These are phyloP conservation scores for Cecidostiba fungosa DNA, from an alignment of 2,888 invertebrate species.

Conservation along the genomic window DNA sequence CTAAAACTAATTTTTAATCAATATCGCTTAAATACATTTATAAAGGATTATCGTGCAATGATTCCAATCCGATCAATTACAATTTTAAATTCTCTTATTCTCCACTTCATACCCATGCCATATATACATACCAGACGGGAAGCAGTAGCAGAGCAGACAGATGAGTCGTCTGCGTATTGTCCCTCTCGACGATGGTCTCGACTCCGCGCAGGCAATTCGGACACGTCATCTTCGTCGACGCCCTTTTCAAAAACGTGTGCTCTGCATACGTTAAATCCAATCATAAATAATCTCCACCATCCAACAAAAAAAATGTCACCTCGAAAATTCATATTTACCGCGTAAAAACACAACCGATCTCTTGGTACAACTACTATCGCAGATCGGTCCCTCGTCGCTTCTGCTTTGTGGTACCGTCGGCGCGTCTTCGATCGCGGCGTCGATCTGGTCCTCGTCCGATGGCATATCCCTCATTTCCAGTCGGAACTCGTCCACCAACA, in stretches of 20 bases:
- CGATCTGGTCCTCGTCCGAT: not conserved
- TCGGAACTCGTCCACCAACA: conserved; percentile 1
- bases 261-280: not conserved
- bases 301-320: not conserved
- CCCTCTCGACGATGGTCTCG: conserved; percentile 53
- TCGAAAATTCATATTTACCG: conserved; percentile 10
- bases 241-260: conserved; percentile 44
- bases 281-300: too few species aligned
- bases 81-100: too few species aligned
- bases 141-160: conserved; percentile 41
- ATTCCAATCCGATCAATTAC: too few species aligned
- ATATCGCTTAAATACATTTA: too few species aligned
- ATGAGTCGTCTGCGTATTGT: conserved; percentile 17
- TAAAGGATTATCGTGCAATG: too few species aligned
- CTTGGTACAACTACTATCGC: not conserved
- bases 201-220: conserved; percentile 53
- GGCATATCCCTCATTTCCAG: not conserved
- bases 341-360: conserved; percentile 5
- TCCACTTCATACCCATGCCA: too few species aligned
- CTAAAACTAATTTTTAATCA: not conserved
- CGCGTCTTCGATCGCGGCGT: not conserved
- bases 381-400: not conserved
- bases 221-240: conserved; percentile 34
- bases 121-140: conserved; percentile 49
- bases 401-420: not conserved